These are phyloP conservation scores for Diloba caeruleocephala DNA, from an alignment of 2,888 invertebrate species.

Conservation along the genomic window DNA sequence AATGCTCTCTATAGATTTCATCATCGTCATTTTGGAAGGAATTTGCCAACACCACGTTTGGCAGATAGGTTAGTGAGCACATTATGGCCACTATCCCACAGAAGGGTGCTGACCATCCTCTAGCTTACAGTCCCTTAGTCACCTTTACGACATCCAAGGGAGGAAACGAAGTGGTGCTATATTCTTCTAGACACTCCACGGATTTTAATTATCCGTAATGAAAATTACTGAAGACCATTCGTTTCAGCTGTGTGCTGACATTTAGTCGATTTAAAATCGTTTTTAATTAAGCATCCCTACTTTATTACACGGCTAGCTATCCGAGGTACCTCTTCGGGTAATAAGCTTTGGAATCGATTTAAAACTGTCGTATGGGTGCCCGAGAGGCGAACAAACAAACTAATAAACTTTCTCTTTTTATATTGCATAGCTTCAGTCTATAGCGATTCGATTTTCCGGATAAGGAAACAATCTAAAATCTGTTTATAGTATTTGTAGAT, in stretches of 20 bases:
- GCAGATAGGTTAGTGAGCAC: too few relatives aligned
- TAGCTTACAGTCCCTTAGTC: too few relatives aligned
- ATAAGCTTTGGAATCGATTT: conserved; percentile 54
- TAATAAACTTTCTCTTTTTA: conserved; percentile 53
- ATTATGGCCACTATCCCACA: too few relatives aligned
- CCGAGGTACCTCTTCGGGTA: conserved; percentile 35
- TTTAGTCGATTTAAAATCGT: conserved; percentile 16
- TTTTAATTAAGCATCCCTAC: conserved; percentile 33
- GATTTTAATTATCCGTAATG: not conserved
- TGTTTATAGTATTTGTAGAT: conserved; percentile 20
- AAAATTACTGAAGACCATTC: not conserved
- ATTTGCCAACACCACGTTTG: too few relatives aligned
- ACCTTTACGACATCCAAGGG: too few relatives aligned
- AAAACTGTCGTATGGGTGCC: conserved; percentile 51
- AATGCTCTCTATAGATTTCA: too few relatives aligned
- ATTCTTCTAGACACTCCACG: too few relatives aligned
- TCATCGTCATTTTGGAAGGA: too few relatives aligned
- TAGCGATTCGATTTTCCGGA: conserved; percentile 36
- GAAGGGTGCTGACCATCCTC: too few relatives aligned
- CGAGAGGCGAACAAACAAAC: conserved; percentile 43
- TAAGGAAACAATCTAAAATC: conserved; percentile 38
- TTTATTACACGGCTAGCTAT: conserved; percentile 12
- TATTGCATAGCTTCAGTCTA: conserved; percentile 34
- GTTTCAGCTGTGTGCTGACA: not conserved
- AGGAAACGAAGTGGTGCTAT: too few relatives aligned